Evolutionary conservation across 2,888 invertebrate genomes (phyloP).

Genomic region (Pilophorus perplexus): DNA sequence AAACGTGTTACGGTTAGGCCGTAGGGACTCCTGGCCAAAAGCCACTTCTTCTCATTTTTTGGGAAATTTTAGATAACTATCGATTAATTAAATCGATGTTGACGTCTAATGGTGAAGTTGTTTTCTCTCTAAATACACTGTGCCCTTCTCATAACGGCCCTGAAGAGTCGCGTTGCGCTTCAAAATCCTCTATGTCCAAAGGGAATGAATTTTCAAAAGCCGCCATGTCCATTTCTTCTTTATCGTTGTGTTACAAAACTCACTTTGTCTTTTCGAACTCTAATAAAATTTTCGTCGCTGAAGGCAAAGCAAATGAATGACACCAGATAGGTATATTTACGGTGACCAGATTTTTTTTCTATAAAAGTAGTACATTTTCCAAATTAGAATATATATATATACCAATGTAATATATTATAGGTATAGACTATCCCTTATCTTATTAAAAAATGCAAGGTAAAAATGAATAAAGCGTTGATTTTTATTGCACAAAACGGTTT

Average conservation of each 20-base stretch:
- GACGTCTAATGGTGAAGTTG: conserved; percentile 11
- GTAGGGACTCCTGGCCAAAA: no score
- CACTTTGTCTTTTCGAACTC: background rate
- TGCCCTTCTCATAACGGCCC: background rate
- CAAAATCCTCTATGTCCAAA: conserved; percentile 4
- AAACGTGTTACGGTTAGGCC: no score
- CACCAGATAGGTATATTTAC: no score
- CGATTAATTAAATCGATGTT: conserved; percentile 8
- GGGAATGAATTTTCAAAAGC: conserved; percentile 6
- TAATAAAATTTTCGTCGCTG: background rate
- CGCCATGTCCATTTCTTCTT: background rate
- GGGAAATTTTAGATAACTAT: conserved; percentile 1
- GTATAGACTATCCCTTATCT: no score
- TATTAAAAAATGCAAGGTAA: no score
- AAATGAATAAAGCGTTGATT: no score
- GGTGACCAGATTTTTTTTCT: no score
- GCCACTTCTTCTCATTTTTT: no score
- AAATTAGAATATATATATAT: no score
- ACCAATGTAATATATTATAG: no score
- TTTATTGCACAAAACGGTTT: no score
- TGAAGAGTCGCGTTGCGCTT: background rate
- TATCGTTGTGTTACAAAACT: conserved; percentile 4
- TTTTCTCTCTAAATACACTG: conserved; percentile 2
- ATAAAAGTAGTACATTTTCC: no score
- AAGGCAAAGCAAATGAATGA: conserved; percentile 20